A percentile compares a stretch with the other conserved stretches of the same genome.
Conservation (phyloP, 2,113 vertebrate genomes). For the Catharus bicknelli region DNA sequence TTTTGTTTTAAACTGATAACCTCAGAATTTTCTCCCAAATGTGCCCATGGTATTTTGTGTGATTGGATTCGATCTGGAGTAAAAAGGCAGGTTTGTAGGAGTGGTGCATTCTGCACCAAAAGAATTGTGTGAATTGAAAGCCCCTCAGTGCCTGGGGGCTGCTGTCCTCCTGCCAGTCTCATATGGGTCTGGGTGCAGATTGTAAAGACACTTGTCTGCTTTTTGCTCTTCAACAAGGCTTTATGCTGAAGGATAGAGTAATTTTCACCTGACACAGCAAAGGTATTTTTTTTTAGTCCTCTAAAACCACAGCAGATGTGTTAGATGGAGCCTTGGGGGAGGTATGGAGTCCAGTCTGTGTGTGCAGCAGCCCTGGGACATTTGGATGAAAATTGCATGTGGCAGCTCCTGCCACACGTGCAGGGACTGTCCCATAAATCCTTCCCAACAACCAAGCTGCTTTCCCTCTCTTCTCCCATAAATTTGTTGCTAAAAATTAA, state of each 20-base stretch:
- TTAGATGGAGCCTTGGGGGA: neutral
- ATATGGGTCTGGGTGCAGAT: neutral
- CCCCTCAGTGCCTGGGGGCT: neutral
- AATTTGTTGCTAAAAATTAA: neutral
- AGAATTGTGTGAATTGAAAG: neutral
- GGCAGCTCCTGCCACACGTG: neutral
- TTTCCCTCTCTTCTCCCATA: neutral
- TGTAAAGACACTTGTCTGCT: neutral
- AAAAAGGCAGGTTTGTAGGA: neutral
- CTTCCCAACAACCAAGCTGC: neutral
- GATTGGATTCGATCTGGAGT: neutral
- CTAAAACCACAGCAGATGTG: neutral
- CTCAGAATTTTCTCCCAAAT: neutral
- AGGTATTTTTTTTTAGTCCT: neutral
- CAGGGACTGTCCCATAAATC: neutral
- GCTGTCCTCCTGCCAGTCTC: neutral
- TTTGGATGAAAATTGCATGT: neutral
- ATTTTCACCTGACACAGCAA: neutral
- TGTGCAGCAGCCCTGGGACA: neutral
- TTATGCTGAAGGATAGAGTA: neutral
- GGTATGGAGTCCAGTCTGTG: neutral
- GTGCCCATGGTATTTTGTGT: neutral
- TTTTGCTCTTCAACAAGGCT: neutral
- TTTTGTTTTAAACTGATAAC: neutral
- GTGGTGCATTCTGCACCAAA: neutral